Evolutionary conservation across 2,113 vertebrate genomes (phyloP).

Genomic region (Zosterops japonicus): DNA sequence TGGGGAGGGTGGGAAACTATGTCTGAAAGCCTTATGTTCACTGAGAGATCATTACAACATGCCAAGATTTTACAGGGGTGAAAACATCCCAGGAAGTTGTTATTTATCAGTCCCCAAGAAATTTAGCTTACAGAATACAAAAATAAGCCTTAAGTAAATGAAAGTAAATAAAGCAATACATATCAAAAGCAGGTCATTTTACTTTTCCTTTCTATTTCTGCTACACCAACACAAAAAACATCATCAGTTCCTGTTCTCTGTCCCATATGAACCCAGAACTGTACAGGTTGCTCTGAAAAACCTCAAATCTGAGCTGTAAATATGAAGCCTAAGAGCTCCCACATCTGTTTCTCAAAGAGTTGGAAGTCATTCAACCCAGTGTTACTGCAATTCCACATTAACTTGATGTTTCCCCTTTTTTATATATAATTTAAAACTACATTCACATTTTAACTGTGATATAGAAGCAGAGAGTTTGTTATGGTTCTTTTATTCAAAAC

Average conservation of each 20-base stretch:
- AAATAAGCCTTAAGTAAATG: neutral
- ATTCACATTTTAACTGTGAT: neutral
- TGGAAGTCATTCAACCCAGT: neutral
- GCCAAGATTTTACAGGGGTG: conserved; percentile 16
- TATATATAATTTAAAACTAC: neutral
- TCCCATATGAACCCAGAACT: neutral
- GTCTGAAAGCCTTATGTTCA: neutral
- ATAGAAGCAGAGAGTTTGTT: neutral
- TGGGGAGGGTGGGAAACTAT: neutral
- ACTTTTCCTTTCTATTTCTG: conserved; percentile 36
- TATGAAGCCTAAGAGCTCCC: neutral
- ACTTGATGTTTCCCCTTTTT: neutral
- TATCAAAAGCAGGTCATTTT: neutral
- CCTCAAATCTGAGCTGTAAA: neutral
- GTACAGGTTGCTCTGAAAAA: neutral
- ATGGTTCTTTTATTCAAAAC: neutral
- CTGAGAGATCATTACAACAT: neutral
- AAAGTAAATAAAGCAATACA: conserved; percentile 9
- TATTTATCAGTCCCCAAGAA: conserved; percentile 48
- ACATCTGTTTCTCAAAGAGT: neutral
- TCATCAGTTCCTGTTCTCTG: neutral
- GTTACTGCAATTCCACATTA: neutral
- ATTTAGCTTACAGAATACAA: conserved; percentile 19
- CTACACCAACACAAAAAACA: neutral
- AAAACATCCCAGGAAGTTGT: conserved; percentile 37